A percentile compares a stretch with the other conserved stretches of the same genome.
Evolutionary conservation across 1,140 invertebrate genomes (phyloP).

Genomic region (Heterodera carotae): DNA sequence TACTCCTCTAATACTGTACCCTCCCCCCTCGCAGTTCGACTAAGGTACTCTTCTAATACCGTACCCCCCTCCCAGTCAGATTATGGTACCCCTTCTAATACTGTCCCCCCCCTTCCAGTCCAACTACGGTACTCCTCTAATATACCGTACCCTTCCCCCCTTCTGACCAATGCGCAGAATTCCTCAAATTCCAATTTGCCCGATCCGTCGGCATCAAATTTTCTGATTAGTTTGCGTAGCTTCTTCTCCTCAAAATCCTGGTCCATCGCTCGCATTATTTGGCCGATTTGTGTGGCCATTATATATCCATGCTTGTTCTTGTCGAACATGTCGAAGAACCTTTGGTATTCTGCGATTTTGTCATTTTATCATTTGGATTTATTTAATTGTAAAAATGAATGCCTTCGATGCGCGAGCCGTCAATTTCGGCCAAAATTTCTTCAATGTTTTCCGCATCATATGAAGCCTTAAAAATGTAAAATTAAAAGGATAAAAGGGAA

Average conservation of each 20-base stretch:
- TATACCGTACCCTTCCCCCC: neutral
- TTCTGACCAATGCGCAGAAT: conserved; percentile 61
- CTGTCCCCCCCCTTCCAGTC: too few species aligned
- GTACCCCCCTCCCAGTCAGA: too few species aligned
- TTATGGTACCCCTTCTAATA: neutral
- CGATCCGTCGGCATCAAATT: conserved; percentile 65
- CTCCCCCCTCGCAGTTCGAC: neutral
- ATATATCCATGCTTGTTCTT: conserved; percentile 65
- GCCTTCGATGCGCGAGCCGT: conserved; percentile 63
- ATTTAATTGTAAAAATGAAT: neutral
- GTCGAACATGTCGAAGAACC: conserved; percentile 66
- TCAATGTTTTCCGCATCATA: conserved; percentile 61
- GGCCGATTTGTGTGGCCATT: conserved; percentile 65
- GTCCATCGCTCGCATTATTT: conserved; percentile 65
- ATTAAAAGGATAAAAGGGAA: neutral
- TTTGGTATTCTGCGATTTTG: conserved; percentile 56
- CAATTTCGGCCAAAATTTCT: conserved; percentile 65
- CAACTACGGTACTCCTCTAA: neutral
- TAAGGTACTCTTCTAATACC: neutral
- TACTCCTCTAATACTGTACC: too few species aligned
- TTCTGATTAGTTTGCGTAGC: conserved; percentile 57
- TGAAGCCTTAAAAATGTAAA: neutral
- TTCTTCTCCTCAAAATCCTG: conserved; percentile 65
- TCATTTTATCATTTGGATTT: neutral
- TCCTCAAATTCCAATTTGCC: conserved; percentile 65